These are phyloP conservation scores for Drosophila funebris DNA, from an alignment of 1,140 invertebrate genomes.

Conservation along the genomic window DNA sequence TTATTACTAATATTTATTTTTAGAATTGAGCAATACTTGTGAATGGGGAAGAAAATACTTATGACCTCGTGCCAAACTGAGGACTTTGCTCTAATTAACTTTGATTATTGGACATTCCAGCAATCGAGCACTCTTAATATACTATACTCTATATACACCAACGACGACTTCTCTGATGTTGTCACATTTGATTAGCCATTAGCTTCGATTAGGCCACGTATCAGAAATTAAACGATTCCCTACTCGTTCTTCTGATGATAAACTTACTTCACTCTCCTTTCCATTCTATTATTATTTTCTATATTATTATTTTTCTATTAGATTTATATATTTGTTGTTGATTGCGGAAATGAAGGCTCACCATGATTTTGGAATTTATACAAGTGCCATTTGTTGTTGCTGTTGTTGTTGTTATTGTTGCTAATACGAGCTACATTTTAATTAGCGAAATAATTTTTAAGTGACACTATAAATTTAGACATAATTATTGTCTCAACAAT, in stretches of 20 bases:
- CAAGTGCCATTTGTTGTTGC: slow-evolving; percentile 30
- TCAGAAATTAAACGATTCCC: slow-evolving; percentile 20
- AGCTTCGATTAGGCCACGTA: slow-evolving; percentile 47
- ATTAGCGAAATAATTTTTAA: slow-evolving; percentile 79
- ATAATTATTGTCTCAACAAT: slow-evolving; percentile 79
- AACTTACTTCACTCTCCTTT: background rate
- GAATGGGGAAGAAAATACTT: background rate
- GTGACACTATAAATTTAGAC: slow-evolving; percentile 80
- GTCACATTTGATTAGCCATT: slow-evolving; percentile 44
- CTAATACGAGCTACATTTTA: slow-evolving; percentile 65
- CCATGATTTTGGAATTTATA: slow-evolving; percentile 58
- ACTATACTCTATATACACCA: background rate
- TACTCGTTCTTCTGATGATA: background rate
- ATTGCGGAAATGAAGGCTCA: slow-evolving; percentile 46
- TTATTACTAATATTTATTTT: slow-evolving; percentile 27
- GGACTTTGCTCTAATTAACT: slow-evolving; percentile 40
- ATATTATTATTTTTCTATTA: slow-evolving; percentile 2
- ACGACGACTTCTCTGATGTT: slow-evolving; percentile 11
- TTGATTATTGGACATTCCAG: slow-evolving; percentile 32
- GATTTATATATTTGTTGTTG: slow-evolving; percentile 10
- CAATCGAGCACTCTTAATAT: background rate
- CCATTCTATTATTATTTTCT: background rate
- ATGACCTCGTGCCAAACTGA: slow-evolving; percentile 6
- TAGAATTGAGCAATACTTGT: background rate
- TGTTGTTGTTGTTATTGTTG: slow-evolving; percentile 10